These are phyloP conservation scores for Herpetotheres cachinnans DNA, from an alignment of 2,113 vertebrate genomes.

Conservation along the genomic window DNA sequence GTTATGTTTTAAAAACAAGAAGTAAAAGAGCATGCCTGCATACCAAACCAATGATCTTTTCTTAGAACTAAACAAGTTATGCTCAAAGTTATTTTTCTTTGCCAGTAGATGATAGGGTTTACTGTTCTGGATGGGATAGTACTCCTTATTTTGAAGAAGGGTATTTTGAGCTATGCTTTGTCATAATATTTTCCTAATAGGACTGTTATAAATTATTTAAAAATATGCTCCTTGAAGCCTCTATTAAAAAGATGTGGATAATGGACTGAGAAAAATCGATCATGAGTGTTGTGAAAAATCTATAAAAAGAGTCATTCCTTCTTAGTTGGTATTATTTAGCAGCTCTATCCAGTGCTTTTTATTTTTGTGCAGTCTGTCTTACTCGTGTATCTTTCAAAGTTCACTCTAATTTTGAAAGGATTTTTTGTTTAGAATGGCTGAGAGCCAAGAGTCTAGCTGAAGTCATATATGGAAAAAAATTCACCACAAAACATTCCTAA, in stretches of 20 bases:
- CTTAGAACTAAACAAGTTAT: neutral
- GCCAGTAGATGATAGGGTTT: neutral
- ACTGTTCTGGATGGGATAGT: neutral
- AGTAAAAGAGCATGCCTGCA: constrained; percentile 7
- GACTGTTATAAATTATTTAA: neutral
- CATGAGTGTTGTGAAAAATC: constrained; percentile 28
- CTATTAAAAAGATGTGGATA: constrained; percentile 22
- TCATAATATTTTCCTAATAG: neutral
- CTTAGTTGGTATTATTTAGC: constrained; percentile 15
- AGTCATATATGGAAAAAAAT: constrained; percentile 58
- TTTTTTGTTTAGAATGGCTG: constrained; percentile 63
- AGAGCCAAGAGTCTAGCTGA: constrained; percentile 42
- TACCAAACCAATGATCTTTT: constrained; percentile 17
- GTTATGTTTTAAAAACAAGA: neutral
- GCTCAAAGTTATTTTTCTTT: neutral
- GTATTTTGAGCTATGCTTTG: constrained; percentile 29
- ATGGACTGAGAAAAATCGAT: neutral
- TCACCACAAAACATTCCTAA: constrained; percentile 25
- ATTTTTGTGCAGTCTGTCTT: constrained; percentile 10
- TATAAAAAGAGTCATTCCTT: neutral
- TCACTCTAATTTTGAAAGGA: constrained; percentile 52
- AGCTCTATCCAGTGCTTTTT: constrained; percentile 1
- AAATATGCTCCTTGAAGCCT: neutral
- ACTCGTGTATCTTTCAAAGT: neutral
- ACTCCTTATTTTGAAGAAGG: constrained; percentile 36